A percentile compares a stretch with the other conserved stretches of the same genome.
phyloP scores from a whole-genome alignment of 2,113 vertebrate genomes.

The Caloenas nicobarica region DNA sequence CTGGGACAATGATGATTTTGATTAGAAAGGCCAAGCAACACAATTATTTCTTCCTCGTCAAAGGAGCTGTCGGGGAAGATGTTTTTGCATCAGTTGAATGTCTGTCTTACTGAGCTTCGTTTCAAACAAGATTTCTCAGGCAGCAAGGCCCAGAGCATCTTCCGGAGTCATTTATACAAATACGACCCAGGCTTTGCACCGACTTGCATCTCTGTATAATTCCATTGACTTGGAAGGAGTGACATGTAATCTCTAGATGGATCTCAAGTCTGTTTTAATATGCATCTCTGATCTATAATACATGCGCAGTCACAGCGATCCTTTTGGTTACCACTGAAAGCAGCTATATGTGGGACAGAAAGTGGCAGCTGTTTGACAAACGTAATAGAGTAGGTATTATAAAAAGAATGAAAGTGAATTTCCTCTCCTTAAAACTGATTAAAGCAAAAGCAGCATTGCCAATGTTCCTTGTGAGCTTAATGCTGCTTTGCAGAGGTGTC shows the following conservation, averaged over 20 bases:
- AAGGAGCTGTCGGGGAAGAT: neutral
- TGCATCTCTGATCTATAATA: neutral
- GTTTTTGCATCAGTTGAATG: neutral
- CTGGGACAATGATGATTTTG: neutral
- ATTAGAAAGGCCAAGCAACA: neutral
- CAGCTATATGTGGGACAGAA: neutral
- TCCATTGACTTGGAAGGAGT: neutral
- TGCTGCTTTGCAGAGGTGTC: neutral
- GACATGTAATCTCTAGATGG: neutral
- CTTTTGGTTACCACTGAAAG: neutral
- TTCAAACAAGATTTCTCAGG: neutral
- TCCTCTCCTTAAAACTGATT: neutral
- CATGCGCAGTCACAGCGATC: neutral
- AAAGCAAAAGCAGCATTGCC: neutral
- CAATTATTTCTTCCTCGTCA: neutral
- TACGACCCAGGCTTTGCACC: neutral
- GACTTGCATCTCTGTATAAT: neutral
- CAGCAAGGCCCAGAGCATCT: neutral
- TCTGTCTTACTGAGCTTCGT: neutral
- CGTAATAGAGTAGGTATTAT: neutral
- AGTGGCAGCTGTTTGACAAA: constrained; percentile 13
- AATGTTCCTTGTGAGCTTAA: neutral
- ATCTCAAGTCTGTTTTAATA: neutral
- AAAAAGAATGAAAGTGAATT: constrained; percentile 16
- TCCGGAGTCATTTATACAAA: neutral